A percentile compares a stretch with the other conserved stretches of the same genome.
Conservation (phyloP, 2,888 invertebrate species). For the Spodoptera picta region DNA sequence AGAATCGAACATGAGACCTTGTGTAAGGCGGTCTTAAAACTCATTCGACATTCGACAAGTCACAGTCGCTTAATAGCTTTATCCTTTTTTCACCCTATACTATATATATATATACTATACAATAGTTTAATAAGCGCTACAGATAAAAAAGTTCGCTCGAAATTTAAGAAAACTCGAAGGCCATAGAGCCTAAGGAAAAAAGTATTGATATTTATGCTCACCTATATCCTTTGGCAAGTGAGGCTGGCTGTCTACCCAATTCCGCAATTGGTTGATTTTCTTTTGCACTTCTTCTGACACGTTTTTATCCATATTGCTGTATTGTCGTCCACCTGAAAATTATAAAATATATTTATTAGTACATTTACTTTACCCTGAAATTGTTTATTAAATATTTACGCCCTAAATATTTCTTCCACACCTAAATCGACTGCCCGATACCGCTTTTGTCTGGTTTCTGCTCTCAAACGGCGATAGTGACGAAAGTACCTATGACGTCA, state of each 20-base stretch:
- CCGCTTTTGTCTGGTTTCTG: conserved; percentile 17
- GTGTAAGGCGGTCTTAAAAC: too few species aligned
- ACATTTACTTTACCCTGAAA: background rate
- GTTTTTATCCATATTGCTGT: conserved; percentile 64
- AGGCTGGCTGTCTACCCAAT: conserved; percentile 89
- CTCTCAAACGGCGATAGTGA: conserved; percentile 5
- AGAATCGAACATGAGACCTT: too few species aligned
- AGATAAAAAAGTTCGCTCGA: too few species aligned
- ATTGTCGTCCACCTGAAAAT: conserved; percentile 35
- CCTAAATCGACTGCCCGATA: conserved; percentile 1
- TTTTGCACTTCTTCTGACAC: conserved; percentile 69
- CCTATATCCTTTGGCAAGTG: conserved; percentile 90
- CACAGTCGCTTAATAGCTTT: too few species aligned
- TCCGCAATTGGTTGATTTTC: conserved; percentile 78
- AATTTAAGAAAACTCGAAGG: too few species aligned
- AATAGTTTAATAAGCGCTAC: too few species aligned
- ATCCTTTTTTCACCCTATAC: too few species aligned
- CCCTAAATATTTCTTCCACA: conserved; percentile 3
- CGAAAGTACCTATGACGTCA: conserved; percentile 34
- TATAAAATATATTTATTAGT: conserved; percentile 1
- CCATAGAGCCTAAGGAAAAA: background rate
- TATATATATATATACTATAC: too few species aligned
- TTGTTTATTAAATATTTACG: background rate
- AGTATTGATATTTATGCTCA: conserved; percentile 66
- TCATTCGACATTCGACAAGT: too few species aligned